Evolutionary conservation across 2,113 vertebrate species (phyloP).

Genomic region (Xiphophorus maculatus): DNA sequence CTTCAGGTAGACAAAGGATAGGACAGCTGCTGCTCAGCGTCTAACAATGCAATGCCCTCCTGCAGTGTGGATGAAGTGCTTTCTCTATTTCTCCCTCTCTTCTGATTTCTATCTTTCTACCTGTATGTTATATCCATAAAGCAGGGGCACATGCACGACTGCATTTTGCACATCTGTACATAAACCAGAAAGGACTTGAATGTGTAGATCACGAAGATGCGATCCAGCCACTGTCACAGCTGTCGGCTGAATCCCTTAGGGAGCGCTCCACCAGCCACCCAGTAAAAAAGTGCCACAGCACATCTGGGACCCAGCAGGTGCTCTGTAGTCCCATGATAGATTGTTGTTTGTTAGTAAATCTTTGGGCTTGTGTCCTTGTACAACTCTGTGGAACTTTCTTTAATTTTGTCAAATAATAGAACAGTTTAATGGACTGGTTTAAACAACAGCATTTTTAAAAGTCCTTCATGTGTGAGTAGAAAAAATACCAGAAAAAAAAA

Average conservation of each 20-base stretch:
- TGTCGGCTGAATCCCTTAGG: slow-evolving; percentile 70
- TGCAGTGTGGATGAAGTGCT: slow-evolving; percentile 28
- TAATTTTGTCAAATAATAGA: slow-evolving; percentile 12
- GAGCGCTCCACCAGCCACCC: slow-evolving; percentile 70
- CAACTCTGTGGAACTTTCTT: slow-evolving; percentile 34
- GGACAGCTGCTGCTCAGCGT: slow-evolving; percentile 31
- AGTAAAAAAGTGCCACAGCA: slow-evolving; percentile 75
- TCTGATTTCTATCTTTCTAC: slow-evolving; percentile 39
- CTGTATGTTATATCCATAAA: slow-evolving; percentile 46
- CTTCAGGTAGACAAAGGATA: slow-evolving; percentile 27
- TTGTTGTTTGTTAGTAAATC: slow-evolving; percentile 73
- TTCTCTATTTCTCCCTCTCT: slow-evolving; percentile 22
- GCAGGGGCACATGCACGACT: slow-evolving; percentile 23
- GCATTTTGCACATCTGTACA: slow-evolving; percentile 57
- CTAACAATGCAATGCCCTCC: slow-evolving; percentile 18
- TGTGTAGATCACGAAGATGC: slow-evolving; percentile 55
- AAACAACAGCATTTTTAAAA: not conserved
- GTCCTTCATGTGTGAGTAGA: too few relatives aligned
- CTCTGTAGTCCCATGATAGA: slow-evolving; percentile 74
- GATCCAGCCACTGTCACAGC: slow-evolving; percentile 69
- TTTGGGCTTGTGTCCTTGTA: slow-evolving; percentile 66
- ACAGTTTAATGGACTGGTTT: not conserved
- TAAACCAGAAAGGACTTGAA: slow-evolving; percentile 50
- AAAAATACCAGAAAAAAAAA: too few relatives aligned
- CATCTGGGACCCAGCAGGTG: slow-evolving; percentile 83